Conservation (phyloP, 2,888 invertebrate species). For the Dynastes tityus region DNA sequence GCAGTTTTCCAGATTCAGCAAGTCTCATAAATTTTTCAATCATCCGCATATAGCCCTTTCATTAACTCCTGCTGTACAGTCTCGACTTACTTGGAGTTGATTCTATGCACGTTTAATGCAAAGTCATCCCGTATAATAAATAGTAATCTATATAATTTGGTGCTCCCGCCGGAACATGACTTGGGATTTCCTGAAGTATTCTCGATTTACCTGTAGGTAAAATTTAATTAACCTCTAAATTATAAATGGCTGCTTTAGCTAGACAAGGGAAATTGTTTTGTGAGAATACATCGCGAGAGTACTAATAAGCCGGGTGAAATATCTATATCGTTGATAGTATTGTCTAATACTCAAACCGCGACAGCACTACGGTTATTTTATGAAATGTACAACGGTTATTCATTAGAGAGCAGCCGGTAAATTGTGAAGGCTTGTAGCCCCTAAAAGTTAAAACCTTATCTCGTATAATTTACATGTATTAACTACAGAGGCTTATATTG, state of each 20-base stretch:
- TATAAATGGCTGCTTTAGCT: constrained; percentile 19
- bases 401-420: background rate
- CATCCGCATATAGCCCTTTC: too few relatives aligned
- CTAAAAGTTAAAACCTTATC: background rate
- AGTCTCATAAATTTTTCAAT: too few relatives aligned
- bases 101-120: background rate
- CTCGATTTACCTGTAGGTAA: constrained; percentile 33
- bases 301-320: too few relatives aligned
- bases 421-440: background rate
- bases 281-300: background rate
- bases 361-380: too few relatives aligned
- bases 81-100: too few relatives aligned
- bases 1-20: too few relatives aligned
- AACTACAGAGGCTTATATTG: too few relatives aligned
- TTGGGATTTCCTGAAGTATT: background rate
- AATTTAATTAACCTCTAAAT: constrained; percentile 42
- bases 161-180: background rate
- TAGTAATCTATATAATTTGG: background rate
- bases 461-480: too few relatives aligned
- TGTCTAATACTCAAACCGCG: too few relatives aligned
- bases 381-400: too few relatives aligned
- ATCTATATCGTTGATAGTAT: too few relatives aligned
- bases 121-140: background rate
- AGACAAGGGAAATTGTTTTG: constrained; percentile 33
- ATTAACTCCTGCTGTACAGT: too few relatives aligned